Evolutionary conservation across 2,888 invertebrate genomes (phyloP), one percentile per base, ranked within the genome.

Genomic region (Geotrupes spiniger): DNA sequence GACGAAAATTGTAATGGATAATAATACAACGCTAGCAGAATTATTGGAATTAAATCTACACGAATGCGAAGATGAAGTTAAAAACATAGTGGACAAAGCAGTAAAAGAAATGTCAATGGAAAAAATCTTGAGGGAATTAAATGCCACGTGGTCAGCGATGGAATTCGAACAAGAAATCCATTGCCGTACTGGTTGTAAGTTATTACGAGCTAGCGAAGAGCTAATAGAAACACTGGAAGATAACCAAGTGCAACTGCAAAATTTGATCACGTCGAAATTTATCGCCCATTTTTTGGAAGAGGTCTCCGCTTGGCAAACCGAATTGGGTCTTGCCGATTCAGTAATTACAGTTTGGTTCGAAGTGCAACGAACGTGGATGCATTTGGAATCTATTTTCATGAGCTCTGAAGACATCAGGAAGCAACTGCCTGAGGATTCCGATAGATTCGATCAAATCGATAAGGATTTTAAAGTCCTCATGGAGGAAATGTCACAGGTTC

Each of bases 101-200:
- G 94, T 95, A 0, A 97, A 97, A 74, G 97, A 97, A 77, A 94
- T 95, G 92, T 92, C 93, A 1, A 97, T 97, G 95, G 97, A 97
- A 73, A 96, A 95, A 71, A 87, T 89, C 45, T 78, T 97, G 40
- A 83, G 90, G 57, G 96, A 97, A 64, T 74, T 97, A 48, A 85
- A 95, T 64, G 81, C 84, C 2, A 96, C 93, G 1, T 97, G 97
- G 93, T 87, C 91, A 36, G 80, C 83, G 1, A 91, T 95, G 91
- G 92, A 92, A 73, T 95, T 96, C 67, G 89, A 91, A 63, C 86
- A 91, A 73, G 95, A 96, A 72, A 76, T 82, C 42, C 96, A 97
- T 72, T 74, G 85, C 2, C 79, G 96, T 65, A 97, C 96, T 8
- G 84, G 87, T n/a, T 89, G 89, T 62, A 84, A 85, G 52, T 75